Evolutionary conservation across 2,797 vertebrate species (phyloP).

Genomic region (Harpagifer antarcticus): DNA sequence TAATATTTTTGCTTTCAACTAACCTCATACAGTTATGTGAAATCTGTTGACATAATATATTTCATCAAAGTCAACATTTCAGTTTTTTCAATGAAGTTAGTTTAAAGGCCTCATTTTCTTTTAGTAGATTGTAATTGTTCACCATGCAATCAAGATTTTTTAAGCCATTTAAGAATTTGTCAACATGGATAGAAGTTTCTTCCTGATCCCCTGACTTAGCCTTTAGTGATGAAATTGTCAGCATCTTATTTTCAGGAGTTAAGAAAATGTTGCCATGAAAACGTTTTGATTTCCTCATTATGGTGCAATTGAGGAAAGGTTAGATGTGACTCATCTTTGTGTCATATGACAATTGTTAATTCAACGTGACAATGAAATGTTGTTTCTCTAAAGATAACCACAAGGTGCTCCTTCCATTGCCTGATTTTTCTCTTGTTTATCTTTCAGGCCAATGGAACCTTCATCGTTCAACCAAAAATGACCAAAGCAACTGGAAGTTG

Average conservation of each 20-base stretch:
- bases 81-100: too few relatives aligned
- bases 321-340: slow-evolving; percentile 9
- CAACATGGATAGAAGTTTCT: not conserved
- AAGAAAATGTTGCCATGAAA: slow-evolving; percentile 1
- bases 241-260: slow-evolving; percentile 32
- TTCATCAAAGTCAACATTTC: too few relatives aligned
- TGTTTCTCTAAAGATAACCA: not conserved
- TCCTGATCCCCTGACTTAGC: slow-evolving; percentile 21
- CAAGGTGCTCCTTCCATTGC: not conserved
- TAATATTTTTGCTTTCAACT: too few relatives aligned
- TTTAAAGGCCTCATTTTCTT: not conserved
- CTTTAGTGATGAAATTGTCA: slow-evolving; percentile 6
- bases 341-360: slow-evolving; percentile 26
- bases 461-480: slow-evolving; percentile 64
- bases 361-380: not conserved
- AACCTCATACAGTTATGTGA: too few relatives aligned
- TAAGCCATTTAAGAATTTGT: not conserved
- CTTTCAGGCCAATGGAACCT: slow-evolving; percentile 64
- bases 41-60: too few relatives aligned
- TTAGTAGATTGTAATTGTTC: not conserved
- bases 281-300: slow-evolving; percentile 46
- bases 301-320: not conserved
- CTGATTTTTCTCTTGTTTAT: slow-evolving; percentile 3
- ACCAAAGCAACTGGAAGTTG: slow-evolving; percentile 1
- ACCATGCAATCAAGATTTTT: not conserved